A percentile compares a stretch with the other conserved stretches of the same genome.
Conservation (phyloP, 2,888 invertebrate species). For the Cerceris ruficornis region DNA sequence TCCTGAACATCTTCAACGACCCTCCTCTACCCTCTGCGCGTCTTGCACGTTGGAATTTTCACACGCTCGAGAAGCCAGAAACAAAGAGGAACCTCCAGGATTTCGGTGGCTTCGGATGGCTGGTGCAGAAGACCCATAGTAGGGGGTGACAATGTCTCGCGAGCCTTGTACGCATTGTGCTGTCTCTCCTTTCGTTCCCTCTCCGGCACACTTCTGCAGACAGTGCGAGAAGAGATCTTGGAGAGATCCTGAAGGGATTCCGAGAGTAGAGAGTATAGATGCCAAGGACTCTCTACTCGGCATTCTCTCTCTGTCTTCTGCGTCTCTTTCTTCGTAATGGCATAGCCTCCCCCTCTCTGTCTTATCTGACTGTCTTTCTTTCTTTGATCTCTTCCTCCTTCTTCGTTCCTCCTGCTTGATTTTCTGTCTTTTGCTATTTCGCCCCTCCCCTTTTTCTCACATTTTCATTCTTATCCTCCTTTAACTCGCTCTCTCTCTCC, state of each 20-base stretch:
- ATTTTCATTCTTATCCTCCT: constrained; percentile 8
- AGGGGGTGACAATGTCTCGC: constrained; percentile 68
- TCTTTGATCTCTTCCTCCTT: constrained; percentile 16
- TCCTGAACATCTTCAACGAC: constrained; percentile 62
- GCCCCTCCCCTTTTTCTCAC: background rate
- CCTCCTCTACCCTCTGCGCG: constrained; percentile 50
- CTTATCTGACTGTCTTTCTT: constrained; percentile 27
- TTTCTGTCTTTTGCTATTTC: too few species aligned
- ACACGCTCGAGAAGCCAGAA: constrained; percentile 70
- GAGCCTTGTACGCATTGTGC: constrained; percentile 67
- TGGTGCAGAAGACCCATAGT: constrained; percentile 15
- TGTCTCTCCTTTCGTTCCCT: constrained; percentile 47
- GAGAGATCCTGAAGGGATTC: constrained; percentile 68
- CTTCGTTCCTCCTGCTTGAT: background rate
- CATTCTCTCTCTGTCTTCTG: constrained; percentile 41
- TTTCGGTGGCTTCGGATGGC: constrained; percentile 58
- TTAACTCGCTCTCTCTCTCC: constrained; percentile 19
- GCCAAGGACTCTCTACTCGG: constrained; percentile 58
- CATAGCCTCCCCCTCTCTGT: constrained; percentile 47
- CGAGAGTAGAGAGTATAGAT: constrained; percentile 60
- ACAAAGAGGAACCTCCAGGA: constrained; percentile 68
- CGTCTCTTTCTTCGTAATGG: constrained; percentile 48
- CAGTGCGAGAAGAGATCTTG: constrained; percentile 63
- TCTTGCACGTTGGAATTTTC: constrained; percentile 64
- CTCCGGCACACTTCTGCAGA: constrained; percentile 59